A percentile compares a stretch with the other conserved stretches of the same genome.
Evolutionary conservation across 64 coral and sea anemone genomes (phyloP).

Genomic region (Pocillopora verrucosa): DNA sequence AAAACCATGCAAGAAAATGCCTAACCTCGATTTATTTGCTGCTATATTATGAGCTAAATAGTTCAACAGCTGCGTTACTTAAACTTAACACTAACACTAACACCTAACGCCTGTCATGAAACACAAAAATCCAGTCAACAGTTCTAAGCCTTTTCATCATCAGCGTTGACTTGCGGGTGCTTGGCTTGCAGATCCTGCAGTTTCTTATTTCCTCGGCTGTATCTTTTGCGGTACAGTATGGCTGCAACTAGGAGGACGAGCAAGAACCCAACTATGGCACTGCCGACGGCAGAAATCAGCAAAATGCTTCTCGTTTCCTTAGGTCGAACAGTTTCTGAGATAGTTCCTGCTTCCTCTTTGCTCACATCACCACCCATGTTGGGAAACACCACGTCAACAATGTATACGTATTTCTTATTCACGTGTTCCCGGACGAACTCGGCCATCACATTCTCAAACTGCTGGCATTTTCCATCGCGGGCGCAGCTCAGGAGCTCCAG

Average conservation of each 20-base stretch:
- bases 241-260: background rate
- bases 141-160: too few species aligned
- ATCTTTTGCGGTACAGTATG: background rate
- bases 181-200: background rate
- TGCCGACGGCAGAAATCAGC: background rate
- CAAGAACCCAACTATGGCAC: background rate
- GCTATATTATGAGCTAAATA: too few species aligned
- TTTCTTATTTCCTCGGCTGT: background rate
- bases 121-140: too few species aligned
- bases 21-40: too few species aligned
- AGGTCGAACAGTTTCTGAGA: slow-evolving; percentile 4
- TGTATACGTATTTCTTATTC: slow-evolving; percentile 15
- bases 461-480: slow-evolving; percentile 2
- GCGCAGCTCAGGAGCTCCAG: slow-evolving; percentile 20
- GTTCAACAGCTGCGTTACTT: too few species aligned
- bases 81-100: too few species aligned
- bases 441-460: slow-evolving; percentile 11
- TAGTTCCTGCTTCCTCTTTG: background rate
- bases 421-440: slow-evolving; percentile 34
- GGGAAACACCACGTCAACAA: slow-evolving; percentile 14
- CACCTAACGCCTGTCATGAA: too few species aligned
- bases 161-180: too few species aligned
- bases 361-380: slow-evolving; percentile 41
- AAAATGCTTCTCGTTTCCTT: background rate
- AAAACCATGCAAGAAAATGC: too few species aligned